Evolutionary conservation across 2,113 vertebrate genomes (phyloP).

Genomic region (Edolisoma coerulescens): DNA sequence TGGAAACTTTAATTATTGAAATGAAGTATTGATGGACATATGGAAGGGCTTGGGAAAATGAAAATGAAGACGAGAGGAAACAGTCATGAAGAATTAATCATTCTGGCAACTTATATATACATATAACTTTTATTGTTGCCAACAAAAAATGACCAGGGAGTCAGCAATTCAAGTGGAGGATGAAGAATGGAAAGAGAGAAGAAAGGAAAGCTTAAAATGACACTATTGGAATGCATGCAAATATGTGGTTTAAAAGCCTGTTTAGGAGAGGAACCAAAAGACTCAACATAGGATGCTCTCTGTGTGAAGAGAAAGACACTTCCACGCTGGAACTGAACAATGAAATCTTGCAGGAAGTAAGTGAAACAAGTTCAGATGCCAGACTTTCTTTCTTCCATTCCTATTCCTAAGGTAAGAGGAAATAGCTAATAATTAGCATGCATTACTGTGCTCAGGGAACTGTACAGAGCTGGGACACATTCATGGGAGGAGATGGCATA

Average conservation of each 20-base stretch:
- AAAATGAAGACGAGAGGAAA: neutral
- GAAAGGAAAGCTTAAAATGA: neutral
- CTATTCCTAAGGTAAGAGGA: neutral
- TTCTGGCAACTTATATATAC: neutral
- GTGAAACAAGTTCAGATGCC: neutral
- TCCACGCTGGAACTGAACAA: neutral
- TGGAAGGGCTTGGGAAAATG: neutral
- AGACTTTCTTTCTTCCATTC: neutral
- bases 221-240: neutral
- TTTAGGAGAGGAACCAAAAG: neutral
- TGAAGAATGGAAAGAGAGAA: neutral
- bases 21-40: neutral
- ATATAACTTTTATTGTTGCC: neutral
- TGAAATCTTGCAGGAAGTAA: neutral
- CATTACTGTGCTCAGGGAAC: neutral
- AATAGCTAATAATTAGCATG: conserved; percentile 18
- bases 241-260: neutral
- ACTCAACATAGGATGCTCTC: neutral
- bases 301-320: neutral
- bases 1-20: neutral
- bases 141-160: neutral
- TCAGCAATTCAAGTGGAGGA: neutral
- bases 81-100: neutral
- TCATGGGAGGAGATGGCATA: neutral
- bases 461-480: neutral